These are phyloP conservation scores for Clepsis dumicolana DNA, from an alignment of 2,888 invertebrate species.

Conservation along the genomic window DNA sequence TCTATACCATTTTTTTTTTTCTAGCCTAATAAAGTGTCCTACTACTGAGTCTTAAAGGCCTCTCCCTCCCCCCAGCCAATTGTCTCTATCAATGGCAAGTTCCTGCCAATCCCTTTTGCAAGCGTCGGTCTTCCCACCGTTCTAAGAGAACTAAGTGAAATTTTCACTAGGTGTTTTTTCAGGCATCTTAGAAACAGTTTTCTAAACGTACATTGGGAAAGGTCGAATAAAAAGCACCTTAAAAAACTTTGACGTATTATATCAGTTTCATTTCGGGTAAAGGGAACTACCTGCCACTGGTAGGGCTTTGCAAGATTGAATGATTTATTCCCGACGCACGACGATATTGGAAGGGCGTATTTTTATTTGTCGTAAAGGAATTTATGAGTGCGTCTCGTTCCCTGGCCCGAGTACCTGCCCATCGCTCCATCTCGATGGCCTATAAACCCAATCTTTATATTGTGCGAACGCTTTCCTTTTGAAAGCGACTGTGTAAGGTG, in stretches of 20 bases:
- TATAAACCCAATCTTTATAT: constrained; percentile 78
- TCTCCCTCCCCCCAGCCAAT: too few relatives aligned
- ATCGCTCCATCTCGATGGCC: constrained; percentile 53
- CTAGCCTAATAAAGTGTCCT: too few relatives aligned
- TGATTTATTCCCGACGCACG: constrained; percentile 70
- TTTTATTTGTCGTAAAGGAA: constrained; percentile 81
- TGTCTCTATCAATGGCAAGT: too few relatives aligned
- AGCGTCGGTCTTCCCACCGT: not conserved
- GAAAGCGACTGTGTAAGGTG: constrained; percentile 59
- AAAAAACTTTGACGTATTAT: constrained; percentile 30
- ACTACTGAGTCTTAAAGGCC: too few relatives aligned
- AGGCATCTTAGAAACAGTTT: not conserved
- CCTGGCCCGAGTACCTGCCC: constrained; percentile 29
- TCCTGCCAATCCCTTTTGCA: too few relatives aligned
- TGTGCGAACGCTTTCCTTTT: constrained; percentile 71
- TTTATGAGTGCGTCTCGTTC: constrained; percentile 67
- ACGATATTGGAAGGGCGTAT: constrained; percentile 64
- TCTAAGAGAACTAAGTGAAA: not conserved
- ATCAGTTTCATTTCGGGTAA: constrained; percentile 41
- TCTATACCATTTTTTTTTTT: too few relatives aligned
- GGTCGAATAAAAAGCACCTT: constrained; percentile 16
- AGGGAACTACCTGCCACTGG: constrained; percentile 53
- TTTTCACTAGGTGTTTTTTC: not conserved
- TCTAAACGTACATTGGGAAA: not conserved
- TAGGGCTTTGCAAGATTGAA: constrained; percentile 63